Percentiles rank a stretch among this genome's conserved stretches.
Evolutionary conservation across 2,888 invertebrate species (phyloP).

Genomic region (Baronia brevicornis): DNA sequence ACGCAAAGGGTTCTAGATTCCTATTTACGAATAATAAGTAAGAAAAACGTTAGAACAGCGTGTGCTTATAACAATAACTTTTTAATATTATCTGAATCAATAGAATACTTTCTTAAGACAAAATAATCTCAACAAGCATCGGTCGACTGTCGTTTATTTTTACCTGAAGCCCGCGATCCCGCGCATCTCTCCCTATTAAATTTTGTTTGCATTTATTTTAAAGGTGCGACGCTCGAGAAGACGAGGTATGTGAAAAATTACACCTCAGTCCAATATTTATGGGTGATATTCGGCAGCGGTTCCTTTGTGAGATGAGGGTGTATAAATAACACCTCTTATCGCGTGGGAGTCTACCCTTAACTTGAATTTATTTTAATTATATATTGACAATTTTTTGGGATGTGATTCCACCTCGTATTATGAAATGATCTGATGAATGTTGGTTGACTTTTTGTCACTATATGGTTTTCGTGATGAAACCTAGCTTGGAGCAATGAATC

Average conservation of each 20-base stretch:
- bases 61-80: slow-evolving; percentile 1
- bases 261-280: slow-evolving; percentile 76
- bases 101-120: slow-evolving; percentile 40
- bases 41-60: no score
- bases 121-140: slow-evolving; percentile 60
- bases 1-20: slow-evolving; percentile 10
- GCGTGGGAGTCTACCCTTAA: slow-evolving; percentile 74
- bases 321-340: slow-evolving; percentile 76
- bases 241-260: slow-evolving; percentile 76
- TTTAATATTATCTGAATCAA: slow-evolving; percentile 16
- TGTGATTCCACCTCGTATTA: slow-evolving; percentile 19
- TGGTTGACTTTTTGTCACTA: no score
- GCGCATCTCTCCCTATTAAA: slow-evolving; percentile 76
- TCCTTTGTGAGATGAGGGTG: slow-evolving; percentile 73
- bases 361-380: slow-evolving; percentile 74
- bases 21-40: no score
- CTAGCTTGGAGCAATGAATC: no score
- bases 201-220: slow-evolving; percentile 77
- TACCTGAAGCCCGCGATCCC: slow-evolving; percentile 68
- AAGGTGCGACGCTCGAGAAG: slow-evolving; percentile 73
- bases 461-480: no score
- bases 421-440: slow-evolving; percentile 8
- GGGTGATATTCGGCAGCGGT: slow-evolving; percentile 76
- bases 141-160: slow-evolving; percentile 69
- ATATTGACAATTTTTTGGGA: slow-evolving; percentile 52